These are phyloP conservation scores for Petroica traversi DNA, from an alignment of 2,113 vertebrate genomes.

Conservation along the genomic window DNA sequence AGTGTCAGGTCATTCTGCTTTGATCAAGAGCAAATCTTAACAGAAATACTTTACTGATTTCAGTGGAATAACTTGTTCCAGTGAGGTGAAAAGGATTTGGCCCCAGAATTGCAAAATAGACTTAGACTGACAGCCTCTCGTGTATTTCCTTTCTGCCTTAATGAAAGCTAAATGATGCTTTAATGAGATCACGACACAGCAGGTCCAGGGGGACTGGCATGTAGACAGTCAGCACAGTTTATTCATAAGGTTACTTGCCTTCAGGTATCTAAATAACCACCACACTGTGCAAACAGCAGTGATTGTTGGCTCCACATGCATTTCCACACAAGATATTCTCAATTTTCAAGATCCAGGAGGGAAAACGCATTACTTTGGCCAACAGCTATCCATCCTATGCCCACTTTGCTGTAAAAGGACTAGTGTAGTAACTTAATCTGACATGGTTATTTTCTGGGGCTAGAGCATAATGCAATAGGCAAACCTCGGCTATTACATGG, in stretches of 20 bases:
- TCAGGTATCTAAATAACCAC: background rate
- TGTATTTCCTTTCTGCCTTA: conserved; percentile 16
- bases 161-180: conserved; percentile 47
- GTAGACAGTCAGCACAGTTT: background rate
- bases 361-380: background rate
- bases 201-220: background rate
- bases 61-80: background rate
- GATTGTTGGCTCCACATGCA: background rate
- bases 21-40: background rate
- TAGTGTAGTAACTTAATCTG: background rate
- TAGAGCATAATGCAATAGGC: background rate
- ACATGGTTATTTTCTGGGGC: background rate
- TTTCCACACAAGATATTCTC: background rate
- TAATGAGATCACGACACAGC: conserved; percentile 23
- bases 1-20: background rate
- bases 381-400: background rate
- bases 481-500: background rate
- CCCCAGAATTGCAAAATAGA: conserved; percentile 6
- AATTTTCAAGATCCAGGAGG: background rate
- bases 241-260: background rate
- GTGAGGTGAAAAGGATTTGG: conserved; percentile 2
- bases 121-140: conserved; percentile 5
- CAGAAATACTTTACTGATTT: background rate
- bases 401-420: background rate
- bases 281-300: background rate